Conservation (phyloP, 2,888 invertebrate species). For the Asteroscopus sphinx region DNA sequence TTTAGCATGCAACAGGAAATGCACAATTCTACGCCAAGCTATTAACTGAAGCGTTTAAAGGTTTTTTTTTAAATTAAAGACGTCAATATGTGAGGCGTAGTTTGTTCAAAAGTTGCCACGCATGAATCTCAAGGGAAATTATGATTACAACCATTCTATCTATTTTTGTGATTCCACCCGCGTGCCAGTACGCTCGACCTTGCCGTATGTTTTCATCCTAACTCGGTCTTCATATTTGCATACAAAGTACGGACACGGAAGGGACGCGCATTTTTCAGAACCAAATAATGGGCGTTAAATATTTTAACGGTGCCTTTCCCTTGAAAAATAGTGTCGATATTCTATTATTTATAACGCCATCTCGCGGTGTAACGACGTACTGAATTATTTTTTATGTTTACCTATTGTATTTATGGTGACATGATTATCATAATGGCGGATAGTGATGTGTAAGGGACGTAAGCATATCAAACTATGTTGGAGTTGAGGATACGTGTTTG, state of each 20-base stretch:
- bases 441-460: constrained; percentile 30
- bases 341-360: constrained; percentile 71
- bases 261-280: constrained; percentile 75
- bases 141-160: no score
- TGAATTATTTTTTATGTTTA: constrained; percentile 58
- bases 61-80: no score
- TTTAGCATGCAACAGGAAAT: no score
- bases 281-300: constrained; percentile 76
- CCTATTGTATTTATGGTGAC: constrained; percentile 51
- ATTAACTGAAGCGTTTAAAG: no score
- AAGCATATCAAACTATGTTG: constrained; percentile 21
- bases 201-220: constrained; percentile 41
- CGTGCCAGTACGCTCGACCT: neutral
- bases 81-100: no score
- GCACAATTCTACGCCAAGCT: no score
- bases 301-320: constrained; percentile 75
- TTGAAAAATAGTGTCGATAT: constrained; percentile 74
- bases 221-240: constrained; percentile 72
- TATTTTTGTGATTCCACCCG: no score
- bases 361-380: constrained; percentile 53
- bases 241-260: constrained; percentile 76
- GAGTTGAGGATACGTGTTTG: constrained; percentile 15
- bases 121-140: no score
- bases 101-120: no score
- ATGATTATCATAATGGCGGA: constrained; percentile 42